Conservation (phyloP, 2,797 vertebrate species). For the Apogon talboti region DNA sequence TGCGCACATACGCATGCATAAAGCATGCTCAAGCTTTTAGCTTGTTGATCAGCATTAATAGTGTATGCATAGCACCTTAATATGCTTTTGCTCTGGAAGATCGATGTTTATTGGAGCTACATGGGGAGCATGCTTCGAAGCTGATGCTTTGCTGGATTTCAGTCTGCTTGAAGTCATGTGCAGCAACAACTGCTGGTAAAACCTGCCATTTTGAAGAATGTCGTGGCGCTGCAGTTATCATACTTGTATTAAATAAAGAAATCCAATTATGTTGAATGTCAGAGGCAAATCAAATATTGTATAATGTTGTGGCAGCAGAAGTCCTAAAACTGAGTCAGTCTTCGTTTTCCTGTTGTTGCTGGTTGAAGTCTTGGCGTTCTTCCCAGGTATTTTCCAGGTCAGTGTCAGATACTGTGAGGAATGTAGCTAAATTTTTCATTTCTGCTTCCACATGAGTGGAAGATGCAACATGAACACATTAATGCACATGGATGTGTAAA, state of each 20-base stretch:
- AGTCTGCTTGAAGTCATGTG: not conserved
- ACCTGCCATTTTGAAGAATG: conserved; percentile 51
- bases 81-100: conserved; percentile 55
- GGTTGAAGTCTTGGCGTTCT: conserved; percentile 41
- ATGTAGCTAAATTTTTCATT: conserved; percentile 21
- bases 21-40: conserved; percentile 41
- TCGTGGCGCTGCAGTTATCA: conserved; percentile 22
- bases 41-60: conserved; percentile 74
- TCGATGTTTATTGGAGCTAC: conserved; percentile 68
- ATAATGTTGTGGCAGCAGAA: not conserved
- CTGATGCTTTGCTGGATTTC: conserved; percentile 10
- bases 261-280: not conserved
- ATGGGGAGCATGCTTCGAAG: conserved; percentile 18
- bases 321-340: not conserved
- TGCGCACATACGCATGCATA: not conserved
- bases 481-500: not conserved
- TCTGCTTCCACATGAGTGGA: conserved; percentile 30
- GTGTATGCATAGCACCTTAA: conserved; percentile 56
- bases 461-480: not conserved
- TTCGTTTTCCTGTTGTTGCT: conserved; percentile 30
- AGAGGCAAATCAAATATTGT: not conserved
- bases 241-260: conserved; percentile 5
- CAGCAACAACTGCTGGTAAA: conserved; percentile 2
- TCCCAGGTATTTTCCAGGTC: conserved; percentile 68
- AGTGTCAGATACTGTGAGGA: conserved; percentile 43